phyloP scores from a whole-genome alignment of 2,113 vertebrate species.

The Trochalopteron elliotii region DNA sequence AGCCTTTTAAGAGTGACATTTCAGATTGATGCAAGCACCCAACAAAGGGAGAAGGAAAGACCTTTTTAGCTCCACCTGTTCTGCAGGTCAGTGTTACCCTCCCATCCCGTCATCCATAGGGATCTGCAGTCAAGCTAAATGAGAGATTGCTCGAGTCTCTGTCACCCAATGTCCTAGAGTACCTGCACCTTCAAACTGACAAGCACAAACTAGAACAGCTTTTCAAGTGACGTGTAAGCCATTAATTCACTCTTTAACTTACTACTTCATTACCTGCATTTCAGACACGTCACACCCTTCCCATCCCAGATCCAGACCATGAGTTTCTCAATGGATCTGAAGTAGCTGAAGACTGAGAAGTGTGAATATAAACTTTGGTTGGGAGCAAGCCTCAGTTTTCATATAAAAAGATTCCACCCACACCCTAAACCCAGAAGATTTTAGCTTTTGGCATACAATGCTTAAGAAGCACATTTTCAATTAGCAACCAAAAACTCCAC shows the following conservation, averaged over 20 bases:
- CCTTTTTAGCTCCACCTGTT: neutral
- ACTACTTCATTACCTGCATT: neutral
- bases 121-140: neutral
- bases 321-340: neutral
- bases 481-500: neutral
- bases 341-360: neutral
- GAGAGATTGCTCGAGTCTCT: neutral
- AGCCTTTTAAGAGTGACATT: neutral
- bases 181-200: neutral
- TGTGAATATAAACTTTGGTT: neutral
- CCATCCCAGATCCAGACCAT: neutral
- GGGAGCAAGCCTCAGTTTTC: neutral
- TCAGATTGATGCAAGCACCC: neutral
- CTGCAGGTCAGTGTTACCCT: neutral
- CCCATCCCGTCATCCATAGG: neutral
- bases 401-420: neutral
- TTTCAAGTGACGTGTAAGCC: neutral
- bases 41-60: neutral
- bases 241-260: neutral
- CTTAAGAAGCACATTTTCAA: neutral
- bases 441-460: neutral
- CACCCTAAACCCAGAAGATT: neutral
- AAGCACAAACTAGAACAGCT: neutral
- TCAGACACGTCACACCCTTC: neutral
- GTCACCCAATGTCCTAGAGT: neutral